These are phyloP conservation scores for Caerostris extrusa DNA, from an alignment of 1,140 invertebrate genomes.

Conservation along the genomic window DNA sequence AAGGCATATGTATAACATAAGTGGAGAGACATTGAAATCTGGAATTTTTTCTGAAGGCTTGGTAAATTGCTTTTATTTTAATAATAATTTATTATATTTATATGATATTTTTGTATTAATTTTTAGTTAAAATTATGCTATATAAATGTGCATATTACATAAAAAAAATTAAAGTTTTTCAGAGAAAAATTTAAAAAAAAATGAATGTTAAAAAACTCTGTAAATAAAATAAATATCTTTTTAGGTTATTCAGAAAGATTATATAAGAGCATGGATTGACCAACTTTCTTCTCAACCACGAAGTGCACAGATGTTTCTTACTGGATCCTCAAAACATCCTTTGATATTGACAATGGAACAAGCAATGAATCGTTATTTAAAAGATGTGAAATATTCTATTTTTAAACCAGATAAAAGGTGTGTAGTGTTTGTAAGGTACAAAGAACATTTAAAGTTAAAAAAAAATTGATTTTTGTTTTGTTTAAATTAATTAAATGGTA, in stretches of 20 bases:
- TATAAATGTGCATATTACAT: no score
- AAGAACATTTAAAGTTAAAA: no score
- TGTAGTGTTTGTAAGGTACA: not conserved
- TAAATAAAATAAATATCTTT: conserved; percentile 67
- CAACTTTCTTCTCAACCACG: conserved; percentile 87
- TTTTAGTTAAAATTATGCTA: not conserved
- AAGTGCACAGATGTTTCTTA: conserved; percentile 87
- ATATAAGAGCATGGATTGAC: conserved; percentile 88
- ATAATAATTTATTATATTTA: not conserved
- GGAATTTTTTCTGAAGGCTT: conserved; percentile 87
- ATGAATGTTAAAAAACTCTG: no score
- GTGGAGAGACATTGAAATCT: conserved; percentile 70
- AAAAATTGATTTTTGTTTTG: no score
- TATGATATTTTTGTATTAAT: conserved; percentile 23
- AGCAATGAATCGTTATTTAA: conserved; percentile 84
- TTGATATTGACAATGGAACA: conserved; percentile 87
- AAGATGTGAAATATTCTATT: conserved; percentile 80
- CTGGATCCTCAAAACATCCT: conserved; percentile 85
- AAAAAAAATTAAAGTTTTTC: not conserved
- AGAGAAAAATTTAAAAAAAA: not conserved
- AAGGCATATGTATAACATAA: conserved; percentile 89
- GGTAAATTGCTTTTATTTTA: conserved; percentile 83
- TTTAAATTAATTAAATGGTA: no score
- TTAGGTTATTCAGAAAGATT: conserved; percentile 88
- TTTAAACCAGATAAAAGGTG: conserved; percentile 82